phyloP scores from a whole-genome alignment of 92 coral and sea anemone genomes.

The Isaurus tuberculatus region DNA sequence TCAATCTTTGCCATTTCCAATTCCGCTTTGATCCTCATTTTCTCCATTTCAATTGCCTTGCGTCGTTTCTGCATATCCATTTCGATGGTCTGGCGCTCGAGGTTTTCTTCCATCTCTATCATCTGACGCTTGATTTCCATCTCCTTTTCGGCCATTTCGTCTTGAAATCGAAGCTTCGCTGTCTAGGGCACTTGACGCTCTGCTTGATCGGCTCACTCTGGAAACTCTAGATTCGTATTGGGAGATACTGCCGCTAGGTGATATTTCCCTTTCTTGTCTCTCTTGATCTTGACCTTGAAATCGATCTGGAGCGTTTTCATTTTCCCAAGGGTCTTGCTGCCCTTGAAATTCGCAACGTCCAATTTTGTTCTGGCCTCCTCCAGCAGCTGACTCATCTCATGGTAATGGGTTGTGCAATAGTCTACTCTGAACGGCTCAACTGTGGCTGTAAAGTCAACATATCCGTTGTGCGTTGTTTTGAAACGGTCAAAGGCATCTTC shows the following conservation, averaged over 20 bases:
- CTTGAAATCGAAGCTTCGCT: conserved; percentile 3
- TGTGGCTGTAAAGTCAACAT: not conserved
- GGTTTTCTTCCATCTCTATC: not conserved
- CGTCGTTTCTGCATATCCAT: conserved; percentile 3
- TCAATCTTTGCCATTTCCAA: not conserved
- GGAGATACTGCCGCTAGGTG: not conserved
- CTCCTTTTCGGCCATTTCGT: not conserved
- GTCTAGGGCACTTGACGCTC: not conserved
- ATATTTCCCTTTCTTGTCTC: not conserved
- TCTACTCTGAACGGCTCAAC: not conserved
- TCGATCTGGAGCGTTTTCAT: conserved; percentile 3
- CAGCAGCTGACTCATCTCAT: not conserved
- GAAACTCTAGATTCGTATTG: conserved; percentile 7
- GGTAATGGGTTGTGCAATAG: not conserved
- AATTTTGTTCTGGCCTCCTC: not conserved
- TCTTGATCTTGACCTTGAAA: not conserved
- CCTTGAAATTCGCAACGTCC: not conserved
- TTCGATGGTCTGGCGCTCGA: not conserved
- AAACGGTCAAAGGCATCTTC: conserved; percentile 2
- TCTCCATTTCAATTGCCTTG: not conserved
- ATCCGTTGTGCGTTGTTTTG: conserved; percentile 3
- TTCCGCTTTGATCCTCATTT: conserved; percentile 1
- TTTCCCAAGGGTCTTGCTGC: conserved; percentile 7
- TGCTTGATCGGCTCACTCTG: conserved; percentile 3
- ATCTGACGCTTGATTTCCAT: not conserved